These are phyloP conservation scores for Anarsia innoxiella DNA, from an alignment of 2,888 invertebrate genomes.

Conservation along the genomic window DNA sequence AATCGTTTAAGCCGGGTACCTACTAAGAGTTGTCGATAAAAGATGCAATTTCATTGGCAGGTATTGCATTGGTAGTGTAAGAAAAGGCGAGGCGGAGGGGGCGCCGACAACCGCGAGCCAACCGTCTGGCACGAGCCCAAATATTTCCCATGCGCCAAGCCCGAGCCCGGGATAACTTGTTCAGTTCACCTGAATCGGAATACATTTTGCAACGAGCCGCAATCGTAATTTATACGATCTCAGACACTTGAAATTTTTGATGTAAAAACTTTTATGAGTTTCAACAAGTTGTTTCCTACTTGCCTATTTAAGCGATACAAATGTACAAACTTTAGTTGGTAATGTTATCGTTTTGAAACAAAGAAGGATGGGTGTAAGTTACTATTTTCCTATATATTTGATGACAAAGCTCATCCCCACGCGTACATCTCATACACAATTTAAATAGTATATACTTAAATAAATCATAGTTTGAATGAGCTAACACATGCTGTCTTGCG, in stretches of 20 bases:
- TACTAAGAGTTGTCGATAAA: no score
- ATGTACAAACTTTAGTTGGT: no score
- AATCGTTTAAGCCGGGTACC: no score
- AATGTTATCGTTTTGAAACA: no score
- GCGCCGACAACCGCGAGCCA: conserved; percentile 32
- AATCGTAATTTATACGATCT: conserved; percentile 17
- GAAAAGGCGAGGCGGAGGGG: conserved; percentile 40
- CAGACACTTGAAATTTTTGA: conserved; percentile 5
- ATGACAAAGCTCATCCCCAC: no score
- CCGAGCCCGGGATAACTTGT: conserved; percentile 58
- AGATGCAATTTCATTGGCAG: conserved; percentile 38
- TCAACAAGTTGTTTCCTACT: conserved; percentile 10
- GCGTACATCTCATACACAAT: no score
- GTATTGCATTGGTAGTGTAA: conserved; percentile 55
- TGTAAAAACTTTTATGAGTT: conserved; percentile 4
- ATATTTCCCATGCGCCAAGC: conserved; percentile 61
- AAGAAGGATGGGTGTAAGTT: no score
- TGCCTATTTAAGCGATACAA: no score
- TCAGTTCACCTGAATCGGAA: conserved; percentile 66
- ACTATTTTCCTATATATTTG: no score
- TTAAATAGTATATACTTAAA: no score
- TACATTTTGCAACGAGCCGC: conserved; percentile 35
- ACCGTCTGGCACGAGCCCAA: conserved; percentile 59
- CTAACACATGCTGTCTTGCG: no score
- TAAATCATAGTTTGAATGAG: no score